phyloP scores from a whole-genome alignment of 1,140 invertebrate genomes.

The Zaprionus vittiger region DNA sequence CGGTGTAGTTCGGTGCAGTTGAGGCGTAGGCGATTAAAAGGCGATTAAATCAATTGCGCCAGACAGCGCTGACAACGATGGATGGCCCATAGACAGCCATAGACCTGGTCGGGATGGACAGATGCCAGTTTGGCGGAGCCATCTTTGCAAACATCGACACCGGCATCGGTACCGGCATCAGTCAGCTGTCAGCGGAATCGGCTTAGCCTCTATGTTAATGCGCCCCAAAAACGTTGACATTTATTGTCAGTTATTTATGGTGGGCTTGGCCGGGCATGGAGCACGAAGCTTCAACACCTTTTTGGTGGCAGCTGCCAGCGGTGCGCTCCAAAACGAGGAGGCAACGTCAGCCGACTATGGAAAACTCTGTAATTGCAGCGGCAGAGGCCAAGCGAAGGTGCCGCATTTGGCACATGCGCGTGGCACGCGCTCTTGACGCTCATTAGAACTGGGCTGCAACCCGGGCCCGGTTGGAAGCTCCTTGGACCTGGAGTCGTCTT shows the following conservation, averaged over 20 bases:
- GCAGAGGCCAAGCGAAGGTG: slow-evolving; percentile 60
- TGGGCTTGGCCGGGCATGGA: slow-evolving; percentile 46
- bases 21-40: slow-evolving; percentile 79
- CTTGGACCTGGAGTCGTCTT: background rate
- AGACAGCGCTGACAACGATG: slow-evolving; percentile 47
- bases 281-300: slow-evolving; percentile 53
- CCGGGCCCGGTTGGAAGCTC: background rate
- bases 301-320: slow-evolving; percentile 61
- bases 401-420: slow-evolving; percentile 66
- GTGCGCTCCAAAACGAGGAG: slow-evolving; percentile 32
- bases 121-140: background rate
- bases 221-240: slow-evolving; percentile 75
- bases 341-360: slow-evolving; percentile 40
- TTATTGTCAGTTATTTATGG: slow-evolving; percentile 81
- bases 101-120: slow-evolving; percentile 3
- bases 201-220: slow-evolving; percentile 79
- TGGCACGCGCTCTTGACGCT: slow-evolving; percentile 73
- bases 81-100: slow-evolving; percentile 24
- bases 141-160: background rate
- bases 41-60: slow-evolving; percentile 74
- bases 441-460: slow-evolving; percentile 57
- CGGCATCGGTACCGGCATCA: slow-evolving; percentile 12
- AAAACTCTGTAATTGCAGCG: slow-evolving; percentile 48
- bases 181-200: slow-evolving; percentile 71
- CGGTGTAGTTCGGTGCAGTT: slow-evolving; percentile 32